Evolutionary conservation across 2,888 invertebrate species (phyloP).

Genomic region (Aleiodes leptofemur): DNA sequence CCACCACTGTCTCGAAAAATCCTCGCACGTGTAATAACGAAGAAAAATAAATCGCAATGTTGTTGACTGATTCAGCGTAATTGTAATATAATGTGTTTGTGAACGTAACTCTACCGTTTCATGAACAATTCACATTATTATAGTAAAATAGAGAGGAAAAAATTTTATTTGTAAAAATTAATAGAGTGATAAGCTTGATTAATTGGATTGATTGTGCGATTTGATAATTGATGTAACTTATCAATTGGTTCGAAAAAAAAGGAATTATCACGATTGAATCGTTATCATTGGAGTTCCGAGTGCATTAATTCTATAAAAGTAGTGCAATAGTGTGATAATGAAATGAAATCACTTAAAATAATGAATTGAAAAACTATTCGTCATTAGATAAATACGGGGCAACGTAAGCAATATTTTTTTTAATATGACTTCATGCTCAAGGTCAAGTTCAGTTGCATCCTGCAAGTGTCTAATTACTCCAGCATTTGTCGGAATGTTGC

Average conservation of each 20-base stretch:
- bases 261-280: too few species aligned
- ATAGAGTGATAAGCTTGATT: neutral
- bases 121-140: neutral
- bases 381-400: too few species aligned
- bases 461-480: conserved; percentile 1
- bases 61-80: conserved; percentile 18
- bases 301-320: too few species aligned
- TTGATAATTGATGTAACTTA: too few species aligned
- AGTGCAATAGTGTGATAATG: too few species aligned
- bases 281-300: too few species aligned
- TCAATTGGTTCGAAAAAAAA: too few species aligned
- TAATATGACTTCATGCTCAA: neutral
- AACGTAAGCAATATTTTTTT: too few species aligned
- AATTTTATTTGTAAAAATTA: conserved; percentile 1
- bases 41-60: neutral
- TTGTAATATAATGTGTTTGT: conserved; percentile 6
- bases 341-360: too few species aligned
- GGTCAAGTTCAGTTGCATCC: conserved; percentile 15
- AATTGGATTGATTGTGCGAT: conserved; percentile 13
- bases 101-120: conserved; percentile 16
- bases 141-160: neutral
- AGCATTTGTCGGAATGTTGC: neutral
- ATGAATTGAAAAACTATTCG: too few species aligned
- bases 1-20: too few species aligned
- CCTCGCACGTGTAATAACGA: conserved; percentile 45